phyloP scores from a whole-genome alignment of 1,140 invertebrate species.

The Anagrus nilaparvatae region DNA sequence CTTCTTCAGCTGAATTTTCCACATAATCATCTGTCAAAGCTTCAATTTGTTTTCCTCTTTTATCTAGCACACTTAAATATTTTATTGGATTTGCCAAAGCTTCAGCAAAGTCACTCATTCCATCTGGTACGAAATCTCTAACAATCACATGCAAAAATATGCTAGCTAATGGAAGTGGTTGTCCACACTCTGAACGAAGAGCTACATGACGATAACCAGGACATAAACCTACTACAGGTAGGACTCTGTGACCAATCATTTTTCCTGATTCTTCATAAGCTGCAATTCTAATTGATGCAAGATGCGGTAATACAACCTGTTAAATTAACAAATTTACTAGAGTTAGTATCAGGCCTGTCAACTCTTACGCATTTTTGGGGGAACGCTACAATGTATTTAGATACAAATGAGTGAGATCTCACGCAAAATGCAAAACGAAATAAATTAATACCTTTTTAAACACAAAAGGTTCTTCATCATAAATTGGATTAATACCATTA shows the following conservation, averaged over 20 bases:
- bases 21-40: slow-evolving; percentile 76
- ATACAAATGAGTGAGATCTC: no score
- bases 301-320: slow-evolving; percentile 91
- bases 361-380: no score
- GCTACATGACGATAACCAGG: slow-evolving; percentile 87
- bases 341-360: not conserved
- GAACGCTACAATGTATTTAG: no score
- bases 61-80: slow-evolving; percentile 89
- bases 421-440: not conserved
- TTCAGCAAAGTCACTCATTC: slow-evolving; percentile 86
- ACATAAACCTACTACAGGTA: slow-evolving; percentile 91
- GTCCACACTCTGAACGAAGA: slow-evolving; percentile 85
- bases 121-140: slow-evolving; percentile 96
- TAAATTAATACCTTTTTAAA: slow-evolving; percentile 98
- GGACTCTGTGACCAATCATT: slow-evolving; percentile 89
- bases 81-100: slow-evolving; percentile 96
- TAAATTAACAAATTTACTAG: slow-evolving; percentile 5
- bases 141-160: slow-evolving; percentile 88
- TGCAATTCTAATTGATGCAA: slow-evolving; percentile 89
- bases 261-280: slow-evolving; percentile 94
- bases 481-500: slow-evolving; percentile 94
- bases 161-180: slow-evolving; percentile 79
- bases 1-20: slow-evolving; percentile 43
- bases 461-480: slow-evolving; percentile 93
- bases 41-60: slow-evolving; percentile 80